Percentiles rank a stretch among this genome's conserved stretches.
phyloP scores from a whole-genome alignment of 1,140 invertebrate species.

The Trachymyrmex cornetzi region DNA sequence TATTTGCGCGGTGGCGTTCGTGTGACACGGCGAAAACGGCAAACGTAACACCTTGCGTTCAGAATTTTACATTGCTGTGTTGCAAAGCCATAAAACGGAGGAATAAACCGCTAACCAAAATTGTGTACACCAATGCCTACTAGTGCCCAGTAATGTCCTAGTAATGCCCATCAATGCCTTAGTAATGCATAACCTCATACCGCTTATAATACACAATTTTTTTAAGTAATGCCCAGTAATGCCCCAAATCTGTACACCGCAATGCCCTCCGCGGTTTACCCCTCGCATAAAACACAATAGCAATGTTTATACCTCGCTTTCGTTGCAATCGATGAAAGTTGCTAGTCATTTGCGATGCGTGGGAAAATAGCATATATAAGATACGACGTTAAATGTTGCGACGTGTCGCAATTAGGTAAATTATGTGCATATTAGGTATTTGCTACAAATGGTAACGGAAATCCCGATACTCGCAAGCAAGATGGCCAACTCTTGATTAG shows the following conservation, averaged over 20 bases:
- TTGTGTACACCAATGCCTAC: no score
- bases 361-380: background rate
- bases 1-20: background rate
- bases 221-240: no score
- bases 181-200: no score
- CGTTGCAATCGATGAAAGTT: background rate
- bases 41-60: background rate
- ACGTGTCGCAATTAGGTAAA: constrained; percentile 19
- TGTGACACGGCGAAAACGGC: background rate
- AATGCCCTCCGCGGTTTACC: no score
- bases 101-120: no score
- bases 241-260: no score
- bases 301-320: background rate
- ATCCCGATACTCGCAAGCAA: background rate
- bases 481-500: no score
- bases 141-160: no score
- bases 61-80: background rate
- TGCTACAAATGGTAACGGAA: background rate
- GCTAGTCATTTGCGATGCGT: background rate
- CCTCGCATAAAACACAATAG: constrained; percentile 12
- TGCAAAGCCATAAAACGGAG: constrained; percentile 16
- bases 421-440: no score
- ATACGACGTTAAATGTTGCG: background rate
- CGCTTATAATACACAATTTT: no score
- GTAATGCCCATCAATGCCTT: no score